A percentile compares a stretch with the other conserved stretches of the same genome.
phyloP scores from a whole-genome alignment of 2,797 vertebrate species.

The Cynodonichthys magdalenae region DNA sequence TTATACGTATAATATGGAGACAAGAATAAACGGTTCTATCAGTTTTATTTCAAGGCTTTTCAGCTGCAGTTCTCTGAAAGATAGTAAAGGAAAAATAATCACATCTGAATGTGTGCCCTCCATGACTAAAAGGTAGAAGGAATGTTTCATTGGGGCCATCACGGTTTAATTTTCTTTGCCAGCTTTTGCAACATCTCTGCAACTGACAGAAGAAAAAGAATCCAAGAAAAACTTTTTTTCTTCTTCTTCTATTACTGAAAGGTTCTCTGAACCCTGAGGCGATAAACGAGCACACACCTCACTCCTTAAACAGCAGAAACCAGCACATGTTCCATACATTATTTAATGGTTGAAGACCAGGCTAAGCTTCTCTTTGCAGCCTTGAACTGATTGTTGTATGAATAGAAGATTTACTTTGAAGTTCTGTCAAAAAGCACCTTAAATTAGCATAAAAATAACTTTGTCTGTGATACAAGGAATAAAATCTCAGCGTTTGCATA shows the following conservation, averaged over 20 bases:
- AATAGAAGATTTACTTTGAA: slow-evolving; percentile 48
- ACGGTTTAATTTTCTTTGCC: slow-evolving; percentile 24
- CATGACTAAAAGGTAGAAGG: slow-evolving; percentile 30
- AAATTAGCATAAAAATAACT: slow-evolving; percentile 33
- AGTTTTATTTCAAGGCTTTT: slow-evolving; percentile 21
- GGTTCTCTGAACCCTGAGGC: slow-evolving; percentile 50
- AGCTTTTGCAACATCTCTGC: slow-evolving; percentile 38
- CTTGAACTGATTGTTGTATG: slow-evolving; percentile 51
- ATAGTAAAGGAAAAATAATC: background rate
- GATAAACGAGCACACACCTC: slow-evolving; percentile 29
- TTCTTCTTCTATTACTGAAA: slow-evolving; percentile 47
- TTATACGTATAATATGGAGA: background rate
- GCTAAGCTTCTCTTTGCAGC: slow-evolving; percentile 47
- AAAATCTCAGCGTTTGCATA: slow-evolving; percentile 18
- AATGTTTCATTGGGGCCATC: slow-evolving; percentile 30
- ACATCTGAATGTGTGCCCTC: slow-evolving; percentile 32
- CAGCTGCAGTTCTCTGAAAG: slow-evolving; percentile 1
- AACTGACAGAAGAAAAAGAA: slow-evolving; percentile 29
- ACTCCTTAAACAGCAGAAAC: slow-evolving; percentile 55
- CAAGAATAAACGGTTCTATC: background rate
- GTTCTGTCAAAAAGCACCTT: slow-evolving; percentile 25
- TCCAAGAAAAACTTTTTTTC: background rate
- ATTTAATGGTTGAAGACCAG: slow-evolving; percentile 55
- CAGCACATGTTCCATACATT: slow-evolving; percentile 53
- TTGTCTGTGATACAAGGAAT: slow-evolving; percentile 24